Percentiles rank a stretch among this genome's conserved stretches.
phyloP scores from a whole-genome alignment of 2,888 invertebrate species.

The Drosophila demipolita region DNA sequence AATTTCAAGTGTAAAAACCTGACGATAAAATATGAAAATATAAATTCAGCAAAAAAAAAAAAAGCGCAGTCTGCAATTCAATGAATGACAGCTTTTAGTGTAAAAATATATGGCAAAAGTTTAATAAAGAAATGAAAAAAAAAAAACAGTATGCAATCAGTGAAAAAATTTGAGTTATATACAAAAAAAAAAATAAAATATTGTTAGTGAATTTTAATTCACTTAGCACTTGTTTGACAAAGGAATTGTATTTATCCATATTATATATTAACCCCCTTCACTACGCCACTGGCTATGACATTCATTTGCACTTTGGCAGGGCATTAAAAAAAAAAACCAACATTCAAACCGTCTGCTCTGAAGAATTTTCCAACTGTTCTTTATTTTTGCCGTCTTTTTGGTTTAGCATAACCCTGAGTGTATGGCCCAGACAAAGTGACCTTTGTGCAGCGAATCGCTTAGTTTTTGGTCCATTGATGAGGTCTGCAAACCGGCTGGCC shows the following conservation, averaged over 20 bases:
- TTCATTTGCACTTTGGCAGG: constrained; percentile 54
- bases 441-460: constrained; percentile 54
- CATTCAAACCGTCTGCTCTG: constrained; percentile 42
- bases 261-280: not conserved
- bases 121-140: not conserved
- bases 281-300: constrained; percentile 41
- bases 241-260: not conserved
- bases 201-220: not conserved
- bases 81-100: constrained; percentile 41
- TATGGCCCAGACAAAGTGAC: constrained; percentile 67
- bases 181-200: not conserved
- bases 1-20: constrained; percentile 33
- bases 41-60: constrained; percentile 13
- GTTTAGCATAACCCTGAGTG: constrained; percentile 49
- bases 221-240: not conserved
- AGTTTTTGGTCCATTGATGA: constrained; percentile 49
- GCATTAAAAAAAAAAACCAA: constrained; percentile 9
- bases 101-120: constrained; percentile 11
- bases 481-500: constrained; percentile 22
- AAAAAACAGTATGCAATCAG: constrained; percentile 16
- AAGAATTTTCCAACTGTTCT: constrained; percentile 46
- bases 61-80: constrained; percentile 38
- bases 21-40: constrained; percentile 10
- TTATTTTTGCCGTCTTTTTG: constrained; percentile 31
- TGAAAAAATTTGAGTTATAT: not conserved